phyloP scores from a whole-genome alignment of 2,888 invertebrate genomes.

The Lasioglossum marginatum region DNA sequence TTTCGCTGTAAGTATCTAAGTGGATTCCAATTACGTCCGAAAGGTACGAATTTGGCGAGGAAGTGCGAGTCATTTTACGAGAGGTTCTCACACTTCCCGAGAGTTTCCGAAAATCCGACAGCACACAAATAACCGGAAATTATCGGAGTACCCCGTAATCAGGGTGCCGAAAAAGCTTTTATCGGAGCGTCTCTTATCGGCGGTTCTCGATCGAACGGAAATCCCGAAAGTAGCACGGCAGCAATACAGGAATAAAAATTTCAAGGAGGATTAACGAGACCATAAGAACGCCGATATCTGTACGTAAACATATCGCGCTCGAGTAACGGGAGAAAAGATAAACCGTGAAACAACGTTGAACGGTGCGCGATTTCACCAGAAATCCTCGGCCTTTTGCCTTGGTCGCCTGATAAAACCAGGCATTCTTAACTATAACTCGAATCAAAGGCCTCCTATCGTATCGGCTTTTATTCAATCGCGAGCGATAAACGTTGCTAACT shows the following conservation, averaged over 20 bases:
- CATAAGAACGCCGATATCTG: background rate
- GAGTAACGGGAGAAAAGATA: slow-evolving; percentile 4
- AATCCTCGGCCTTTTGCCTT: background rate
- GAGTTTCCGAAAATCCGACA: background rate
- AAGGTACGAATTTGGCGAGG: background rate
- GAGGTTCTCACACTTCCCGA: background rate
- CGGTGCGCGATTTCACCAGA: background rate
- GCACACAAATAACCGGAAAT: background rate
- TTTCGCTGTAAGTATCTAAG: too few relatives aligned
- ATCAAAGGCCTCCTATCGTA: background rate
- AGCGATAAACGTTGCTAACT: background rate
- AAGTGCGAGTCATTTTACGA: background rate
- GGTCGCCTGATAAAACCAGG: background rate
- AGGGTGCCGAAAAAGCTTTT: background rate
- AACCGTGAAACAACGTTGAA: background rate
- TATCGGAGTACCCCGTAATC: background rate
- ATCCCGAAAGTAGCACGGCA: background rate
- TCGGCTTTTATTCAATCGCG: background rate
- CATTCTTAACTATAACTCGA: background rate
- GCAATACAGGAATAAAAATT: background rate
- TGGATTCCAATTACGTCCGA: background rate
- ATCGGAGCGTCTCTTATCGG: background rate
- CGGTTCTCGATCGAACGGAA: background rate
- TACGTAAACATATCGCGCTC: background rate
- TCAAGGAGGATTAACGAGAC: background rate